phyloP scores from a whole-genome alignment of 2,797 vertebrate genomes.

The Poeciliopsis paucimaculata region DNA sequence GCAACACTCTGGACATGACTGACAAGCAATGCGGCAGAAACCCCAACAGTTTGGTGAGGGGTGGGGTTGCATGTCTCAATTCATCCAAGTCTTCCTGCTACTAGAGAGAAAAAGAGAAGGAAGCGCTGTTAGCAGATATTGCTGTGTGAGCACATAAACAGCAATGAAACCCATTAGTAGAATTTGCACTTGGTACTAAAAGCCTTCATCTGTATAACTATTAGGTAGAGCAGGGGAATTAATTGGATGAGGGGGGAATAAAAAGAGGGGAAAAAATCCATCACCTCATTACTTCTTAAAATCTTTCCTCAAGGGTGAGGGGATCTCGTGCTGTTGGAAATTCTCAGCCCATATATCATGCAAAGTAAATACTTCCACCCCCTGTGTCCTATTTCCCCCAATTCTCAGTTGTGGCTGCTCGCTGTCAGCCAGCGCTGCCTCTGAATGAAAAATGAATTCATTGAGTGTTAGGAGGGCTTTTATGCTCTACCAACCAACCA shows the following conservation, averaged over 20 bases:
- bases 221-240: background rate
- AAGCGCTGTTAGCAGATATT: slow-evolving; percentile 13
- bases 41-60: slow-evolving; percentile 25
- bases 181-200: slow-evolving; percentile 5
- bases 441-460: slow-evolving; percentile 19
- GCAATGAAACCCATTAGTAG: slow-evolving; percentile 4
- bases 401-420: slow-evolving; percentile 30
- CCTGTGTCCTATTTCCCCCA: slow-evolving; percentile 9
- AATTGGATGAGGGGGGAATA: background rate
- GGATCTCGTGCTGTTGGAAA: slow-evolving; percentile 24
- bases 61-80: slow-evolving; percentile 49
- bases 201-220: background rate
- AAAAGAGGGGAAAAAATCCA: background rate
- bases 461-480: slow-evolving; percentile 4
- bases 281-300: slow-evolving; percentile 5
- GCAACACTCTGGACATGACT: slow-evolving; percentile 39
- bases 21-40: slow-evolving; percentile 67
- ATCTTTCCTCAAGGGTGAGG: slow-evolving; percentile 12
- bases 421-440: slow-evolving; percentile 9
- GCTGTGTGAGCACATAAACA: slow-evolving; percentile 30
- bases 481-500: background rate
- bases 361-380: slow-evolving; percentile 23
- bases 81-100: slow-evolving; percentile 33
- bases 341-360: slow-evolving; percentile 38
- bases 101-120: background rate